Conservation (phyloP, 2,888 invertebrate genomes). For the Leucophora obtusa region DNA sequence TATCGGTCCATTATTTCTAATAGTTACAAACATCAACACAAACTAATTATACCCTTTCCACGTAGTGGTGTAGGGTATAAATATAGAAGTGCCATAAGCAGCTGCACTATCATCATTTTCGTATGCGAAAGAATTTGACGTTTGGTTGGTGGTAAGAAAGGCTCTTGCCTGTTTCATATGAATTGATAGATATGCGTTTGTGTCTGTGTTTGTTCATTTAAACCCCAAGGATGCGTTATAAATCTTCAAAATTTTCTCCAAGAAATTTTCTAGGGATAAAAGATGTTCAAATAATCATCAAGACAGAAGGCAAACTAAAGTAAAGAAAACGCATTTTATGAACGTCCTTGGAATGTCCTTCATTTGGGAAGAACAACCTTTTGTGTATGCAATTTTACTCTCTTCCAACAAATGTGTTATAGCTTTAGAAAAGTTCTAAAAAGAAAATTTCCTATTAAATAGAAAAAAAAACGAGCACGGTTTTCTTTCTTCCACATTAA, state of each 20-base stretch:
- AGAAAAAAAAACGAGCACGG: background rate
- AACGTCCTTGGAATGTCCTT: conserved; percentile 70
- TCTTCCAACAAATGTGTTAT: background rate
- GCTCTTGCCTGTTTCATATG: background rate
- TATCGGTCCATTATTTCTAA: too few species aligned
- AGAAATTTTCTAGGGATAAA: conserved; percentile 35
- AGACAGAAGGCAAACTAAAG: conserved; percentile 25
- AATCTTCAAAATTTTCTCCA: conserved; percentile 50
- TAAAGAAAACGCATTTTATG: conserved; percentile 46
- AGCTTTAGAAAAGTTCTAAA: background rate
- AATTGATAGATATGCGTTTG: background rate
- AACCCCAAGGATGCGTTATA: conserved; percentile 59
- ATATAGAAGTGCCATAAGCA: conserved; percentile 43
- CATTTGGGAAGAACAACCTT: conserved; percentile 16
- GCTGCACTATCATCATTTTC: conserved; percentile 45
- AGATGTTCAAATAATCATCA: conserved; percentile 37
- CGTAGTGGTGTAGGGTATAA: too few species aligned
- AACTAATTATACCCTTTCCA: too few species aligned
- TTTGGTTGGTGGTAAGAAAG: conserved; percentile 37
- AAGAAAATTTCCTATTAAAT: conserved; percentile 11
- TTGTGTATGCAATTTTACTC: conserved; percentile 20
- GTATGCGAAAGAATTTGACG: conserved; percentile 53
- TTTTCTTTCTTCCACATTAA: background rate
- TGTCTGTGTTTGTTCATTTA: conserved; percentile 13
- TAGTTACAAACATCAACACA: too few species aligned